These are phyloP conservation scores for Myripristis jacobus DNA, from an alignment of 2,797 vertebrate genomes.

Conservation along the genomic window DNA sequence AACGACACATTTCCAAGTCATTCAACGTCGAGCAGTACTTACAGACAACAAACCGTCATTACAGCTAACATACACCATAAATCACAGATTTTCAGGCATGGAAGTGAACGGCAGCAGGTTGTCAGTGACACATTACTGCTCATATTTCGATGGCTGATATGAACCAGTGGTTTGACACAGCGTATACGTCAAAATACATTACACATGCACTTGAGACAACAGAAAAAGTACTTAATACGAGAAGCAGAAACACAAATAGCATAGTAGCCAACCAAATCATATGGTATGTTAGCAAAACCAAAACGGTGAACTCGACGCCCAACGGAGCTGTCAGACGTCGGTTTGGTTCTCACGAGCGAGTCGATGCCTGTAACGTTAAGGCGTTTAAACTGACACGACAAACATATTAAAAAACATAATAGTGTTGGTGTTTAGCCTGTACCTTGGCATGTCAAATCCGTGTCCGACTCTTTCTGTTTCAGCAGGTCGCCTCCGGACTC, in stretches of 20 bases:
- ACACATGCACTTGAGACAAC: neutral
- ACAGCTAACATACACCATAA: neutral
- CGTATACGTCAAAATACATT: too few species aligned
- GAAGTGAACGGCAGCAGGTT: too few species aligned
- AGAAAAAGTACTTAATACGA: too few species aligned
- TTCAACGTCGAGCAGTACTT: too few species aligned
- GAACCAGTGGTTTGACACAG: too few species aligned
- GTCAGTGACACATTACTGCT: too few species aligned
- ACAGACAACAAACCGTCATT: neutral
- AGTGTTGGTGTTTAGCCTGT: neutral
- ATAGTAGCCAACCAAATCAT: neutral
- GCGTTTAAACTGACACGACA: neutral
- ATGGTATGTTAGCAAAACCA: neutral
- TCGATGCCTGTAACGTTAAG: neutral
- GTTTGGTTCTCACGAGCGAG: neutral
- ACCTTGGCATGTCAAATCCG: constrained; percentile 80
- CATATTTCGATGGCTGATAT: too few species aligned
- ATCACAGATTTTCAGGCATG: too few species aligned
- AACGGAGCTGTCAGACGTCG: constrained; percentile 26
- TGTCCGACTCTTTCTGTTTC: constrained; percentile 28
- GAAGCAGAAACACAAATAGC: neutral
- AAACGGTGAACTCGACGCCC: neutral
- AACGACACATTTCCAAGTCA: neutral
- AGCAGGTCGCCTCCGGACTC: constrained; percentile 19
- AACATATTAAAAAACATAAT: neutral